phyloP scores from a whole-genome alignment of 2,797 vertebrate species.

The Pelobates cultripes region DNA sequence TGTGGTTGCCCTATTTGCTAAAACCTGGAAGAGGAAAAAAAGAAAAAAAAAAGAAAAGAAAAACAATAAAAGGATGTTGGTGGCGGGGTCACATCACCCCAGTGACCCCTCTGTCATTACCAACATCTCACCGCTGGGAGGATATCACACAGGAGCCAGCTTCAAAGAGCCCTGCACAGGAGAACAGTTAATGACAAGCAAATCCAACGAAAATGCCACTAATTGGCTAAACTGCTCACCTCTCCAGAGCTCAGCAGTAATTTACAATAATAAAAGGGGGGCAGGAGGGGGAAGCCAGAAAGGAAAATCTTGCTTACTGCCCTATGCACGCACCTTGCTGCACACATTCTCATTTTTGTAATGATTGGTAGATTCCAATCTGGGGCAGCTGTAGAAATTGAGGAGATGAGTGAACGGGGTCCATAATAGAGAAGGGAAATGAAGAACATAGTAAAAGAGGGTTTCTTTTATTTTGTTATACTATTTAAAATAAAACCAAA shows the following conservation, averaged over 20 bases:
- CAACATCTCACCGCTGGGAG: slow-evolving; percentile 78
- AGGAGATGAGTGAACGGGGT: background rate
- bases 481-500: too few species aligned
- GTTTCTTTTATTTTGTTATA: too few species aligned
- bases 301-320: slow-evolving; percentile 77
- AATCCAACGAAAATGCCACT: slow-evolving; percentile 85
- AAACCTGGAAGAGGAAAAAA: slow-evolving; percentile 60
- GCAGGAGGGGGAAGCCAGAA: slow-evolving; percentile 45
- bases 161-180: slow-evolving; percentile 69
- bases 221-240: slow-evolving; percentile 84
- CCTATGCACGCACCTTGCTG: slow-evolving; percentile 65
- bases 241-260: slow-evolving; percentile 85
- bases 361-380: slow-evolving; percentile 78
- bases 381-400: slow-evolving; percentile 62
- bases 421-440: background rate
- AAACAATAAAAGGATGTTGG: slow-evolving; percentile 53
- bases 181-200: slow-evolving; percentile 84
- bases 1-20: slow-evolving; percentile 79
- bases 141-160: slow-evolving; percentile 79
- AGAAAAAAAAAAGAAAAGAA: slow-evolving; percentile 36
- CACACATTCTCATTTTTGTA: slow-evolving; percentile 51
- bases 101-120: slow-evolving; percentile 82
- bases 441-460: too few species aligned
- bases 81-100: slow-evolving; percentile 72
- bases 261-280: slow-evolving; percentile 81